Percentiles rank a stretch among this genome's conserved stretches.
Conservation (phyloP, 2,113 vertebrate genomes). For the Phylloscopus trochilus region DNA sequence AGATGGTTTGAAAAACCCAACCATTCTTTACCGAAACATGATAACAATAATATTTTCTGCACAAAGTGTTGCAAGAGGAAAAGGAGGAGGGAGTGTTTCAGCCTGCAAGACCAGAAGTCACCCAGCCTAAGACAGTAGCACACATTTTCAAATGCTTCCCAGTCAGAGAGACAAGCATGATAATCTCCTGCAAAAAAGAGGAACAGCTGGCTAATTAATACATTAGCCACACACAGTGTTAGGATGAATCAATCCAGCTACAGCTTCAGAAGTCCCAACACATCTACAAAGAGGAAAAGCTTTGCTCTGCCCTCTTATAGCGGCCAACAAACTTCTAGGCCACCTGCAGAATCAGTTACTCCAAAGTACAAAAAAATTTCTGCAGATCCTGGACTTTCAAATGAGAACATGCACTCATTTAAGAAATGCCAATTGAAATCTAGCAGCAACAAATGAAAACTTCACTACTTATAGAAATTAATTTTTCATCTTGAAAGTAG, state of each 20-base stretch:
- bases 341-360: neutral
- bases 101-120: neutral
- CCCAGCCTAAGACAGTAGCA: neutral
- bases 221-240: neutral
- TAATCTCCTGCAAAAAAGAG: neutral
- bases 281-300: neutral
- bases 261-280: neutral
- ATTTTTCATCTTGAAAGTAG: slow-evolving; percentile 26
- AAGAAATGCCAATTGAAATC: neutral
- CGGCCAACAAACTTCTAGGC: neutral
- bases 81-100: neutral
- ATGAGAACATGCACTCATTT: slow-evolving; percentile 1
- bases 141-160: neutral
- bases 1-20: neutral
- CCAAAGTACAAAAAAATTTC: neutral
- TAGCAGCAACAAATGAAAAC: neutral
- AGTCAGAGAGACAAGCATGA: neutral
- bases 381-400: neutral
- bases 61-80: neutral
- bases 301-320: neutral
- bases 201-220: neutral
- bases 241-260: neutral
- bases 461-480: neutral
- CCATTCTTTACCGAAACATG: neutral
- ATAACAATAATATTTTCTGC: neutral